Percentiles rank a stretch among this genome's conserved stretches.
phyloP scores from a whole-genome alignment of 2,797 vertebrate genomes.

The Podargus strigoides region DNA sequence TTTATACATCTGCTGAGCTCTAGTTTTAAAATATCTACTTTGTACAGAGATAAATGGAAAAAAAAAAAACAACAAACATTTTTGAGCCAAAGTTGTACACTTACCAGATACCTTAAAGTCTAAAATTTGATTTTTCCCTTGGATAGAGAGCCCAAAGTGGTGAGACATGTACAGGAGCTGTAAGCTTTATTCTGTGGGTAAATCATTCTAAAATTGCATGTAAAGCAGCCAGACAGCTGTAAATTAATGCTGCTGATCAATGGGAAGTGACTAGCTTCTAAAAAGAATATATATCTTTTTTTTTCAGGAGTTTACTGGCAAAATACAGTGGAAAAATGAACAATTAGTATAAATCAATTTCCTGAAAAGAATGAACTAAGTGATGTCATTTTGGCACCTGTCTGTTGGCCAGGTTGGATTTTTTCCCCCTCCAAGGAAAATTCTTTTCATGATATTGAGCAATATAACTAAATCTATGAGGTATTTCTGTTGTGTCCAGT shows the following conservation, averaged over 20 bases:
- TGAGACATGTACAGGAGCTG: not conserved
- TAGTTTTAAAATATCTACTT: not conserved
- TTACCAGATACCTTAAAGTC: not conserved
- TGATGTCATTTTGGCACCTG: not conserved
- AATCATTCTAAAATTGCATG: not conserved
- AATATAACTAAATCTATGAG: not conserved
- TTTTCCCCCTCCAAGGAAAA: not conserved
- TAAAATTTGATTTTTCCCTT: not conserved
- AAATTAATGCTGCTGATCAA: not conserved
- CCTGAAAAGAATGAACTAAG: not conserved
- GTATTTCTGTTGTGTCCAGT: not conserved
- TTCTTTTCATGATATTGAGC: not conserved
- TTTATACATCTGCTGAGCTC: not conserved
- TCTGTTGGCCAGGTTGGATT: not conserved
- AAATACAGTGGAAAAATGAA: not conserved
- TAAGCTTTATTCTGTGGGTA: not conserved
- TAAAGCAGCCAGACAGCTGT: not conserved
- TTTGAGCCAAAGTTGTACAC: accelerated
- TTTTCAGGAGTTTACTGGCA: not conserved
- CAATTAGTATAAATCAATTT: not conserved
- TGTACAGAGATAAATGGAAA: not conserved
- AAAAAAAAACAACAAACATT: not conserved
- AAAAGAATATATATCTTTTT: not conserved
- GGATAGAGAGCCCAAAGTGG: accelerated
- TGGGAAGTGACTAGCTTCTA: not conserved